phyloP scores from a whole-genome alignment of 2,888 invertebrate species.

The Diplolepis rosae region DNA sequence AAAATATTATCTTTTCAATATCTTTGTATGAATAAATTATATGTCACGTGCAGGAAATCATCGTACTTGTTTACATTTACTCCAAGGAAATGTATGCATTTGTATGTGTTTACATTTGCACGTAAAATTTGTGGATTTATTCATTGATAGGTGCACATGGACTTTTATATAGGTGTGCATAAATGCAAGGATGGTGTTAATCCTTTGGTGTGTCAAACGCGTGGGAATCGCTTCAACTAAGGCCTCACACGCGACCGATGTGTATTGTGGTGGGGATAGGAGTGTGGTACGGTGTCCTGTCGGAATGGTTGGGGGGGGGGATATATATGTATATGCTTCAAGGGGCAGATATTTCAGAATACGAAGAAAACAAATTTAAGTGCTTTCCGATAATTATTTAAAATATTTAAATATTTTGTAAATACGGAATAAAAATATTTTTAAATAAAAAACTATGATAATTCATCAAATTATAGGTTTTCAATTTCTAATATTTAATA shows the following conservation, averaged over 20 bases:
- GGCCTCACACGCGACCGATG: constrained; percentile 45
- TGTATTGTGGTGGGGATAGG: constrained; percentile 9
- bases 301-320: background rate
- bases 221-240: constrained; percentile 49
- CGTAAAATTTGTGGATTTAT: background rate
- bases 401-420: too few species aligned
- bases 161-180: background rate
- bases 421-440: too few species aligned
- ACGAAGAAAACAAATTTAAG: background rate
- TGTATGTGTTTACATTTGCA: background rate
- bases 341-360: background rate
- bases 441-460: too few species aligned
- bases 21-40: background rate
- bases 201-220: constrained; percentile 34
- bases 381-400: too few species aligned
- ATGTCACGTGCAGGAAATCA: constrained; percentile 11
- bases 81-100: background rate
- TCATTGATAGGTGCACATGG: background rate
- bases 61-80: constrained; percentile 3
- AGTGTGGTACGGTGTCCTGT: background rate
- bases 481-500: too few species aligned
- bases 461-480: too few species aligned
- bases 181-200: constrained; percentile 23
- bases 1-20: constrained; percentile 4
- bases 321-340: too few species aligned